These are phyloP conservation scores for Lophochroa leadbeateri DNA, from an alignment of 2,113 vertebrate species.

Conservation along the genomic window DNA sequence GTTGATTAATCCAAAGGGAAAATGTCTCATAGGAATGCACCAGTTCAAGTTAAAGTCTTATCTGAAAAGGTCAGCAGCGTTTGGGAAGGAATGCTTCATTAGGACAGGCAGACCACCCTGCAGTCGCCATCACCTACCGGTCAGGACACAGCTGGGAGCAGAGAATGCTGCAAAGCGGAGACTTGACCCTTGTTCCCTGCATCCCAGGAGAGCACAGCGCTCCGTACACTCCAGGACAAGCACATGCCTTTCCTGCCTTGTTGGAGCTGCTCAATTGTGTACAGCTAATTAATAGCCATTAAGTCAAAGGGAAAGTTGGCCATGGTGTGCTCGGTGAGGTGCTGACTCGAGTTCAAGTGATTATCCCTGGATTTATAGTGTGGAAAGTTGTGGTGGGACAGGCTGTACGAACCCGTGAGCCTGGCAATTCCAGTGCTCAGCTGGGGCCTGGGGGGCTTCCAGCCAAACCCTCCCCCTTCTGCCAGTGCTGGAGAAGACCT, in stretches of 20 bases:
- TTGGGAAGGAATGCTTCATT: conserved; percentile 40
- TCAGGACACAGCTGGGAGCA: not conserved
- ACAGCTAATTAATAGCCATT: conserved; percentile 59
- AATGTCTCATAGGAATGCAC: conserved; percentile 14
- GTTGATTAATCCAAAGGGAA: not conserved
- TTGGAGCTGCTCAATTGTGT: conserved; percentile 38
- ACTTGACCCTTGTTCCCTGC: not conserved
- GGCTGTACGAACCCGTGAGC: not conserved
- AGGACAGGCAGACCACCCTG: conserved; percentile 49
- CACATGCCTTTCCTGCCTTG: not conserved
- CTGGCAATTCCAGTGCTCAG: not conserved
- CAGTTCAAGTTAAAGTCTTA: not conserved
- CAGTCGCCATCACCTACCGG: not conserved
- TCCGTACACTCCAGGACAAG: not conserved
- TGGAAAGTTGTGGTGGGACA: conserved; percentile 5
- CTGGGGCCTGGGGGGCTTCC: not conserved
- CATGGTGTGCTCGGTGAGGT: conserved; percentile 43
- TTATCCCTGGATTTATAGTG: conserved; percentile 37
- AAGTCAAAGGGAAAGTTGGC: conserved; percentile 53
- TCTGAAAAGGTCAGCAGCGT: not conserved
- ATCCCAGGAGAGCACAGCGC: not conserved
- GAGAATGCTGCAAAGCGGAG: not conserved
- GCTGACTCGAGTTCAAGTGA: conserved; percentile 30
- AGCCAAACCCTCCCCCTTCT: not conserved
- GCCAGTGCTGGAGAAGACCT: not conserved